A percentile compares a stretch with the other conserved stretches of the same genome.
phyloP scores from a whole-genome alignment of 2,888 invertebrate species.

The Leuctra nigra region DNA sequence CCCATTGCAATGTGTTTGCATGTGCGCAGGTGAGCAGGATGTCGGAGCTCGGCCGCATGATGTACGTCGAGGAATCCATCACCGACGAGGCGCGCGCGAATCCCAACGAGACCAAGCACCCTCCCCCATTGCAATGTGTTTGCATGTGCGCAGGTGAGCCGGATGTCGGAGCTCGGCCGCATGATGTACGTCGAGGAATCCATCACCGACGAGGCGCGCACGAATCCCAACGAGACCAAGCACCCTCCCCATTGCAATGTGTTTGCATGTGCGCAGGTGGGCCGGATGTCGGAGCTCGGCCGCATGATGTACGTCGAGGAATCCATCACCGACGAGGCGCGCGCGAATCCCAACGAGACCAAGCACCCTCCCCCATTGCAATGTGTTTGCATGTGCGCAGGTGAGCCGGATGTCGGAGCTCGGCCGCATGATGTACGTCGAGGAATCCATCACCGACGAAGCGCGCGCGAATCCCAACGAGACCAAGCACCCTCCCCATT shows the following conservation, averaged over 20 bases:
- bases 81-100: no score
- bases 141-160: neutral
- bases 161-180: neutral
- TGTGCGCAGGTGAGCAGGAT: neutral
- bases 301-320: neutral
- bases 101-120: no score
- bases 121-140: no score
- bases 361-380: no score
- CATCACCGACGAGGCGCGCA: no score
- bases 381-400: neutral
- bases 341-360: no score
- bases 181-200: neutral
- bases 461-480: no score
- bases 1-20: neutral
- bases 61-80: neutral
- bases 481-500: no score
- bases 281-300: neutral
- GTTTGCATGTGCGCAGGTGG: neutral
- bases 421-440: neutral
- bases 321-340: no score
- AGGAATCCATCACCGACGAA: neutral
- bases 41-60: neutral
- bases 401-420: neutral
- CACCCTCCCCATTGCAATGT: no score
- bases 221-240: no score